Evolutionary conservation across 1,140 invertebrate genomes (phyloP).

Genomic region (Stegodyphus mimosarum): DNA sequence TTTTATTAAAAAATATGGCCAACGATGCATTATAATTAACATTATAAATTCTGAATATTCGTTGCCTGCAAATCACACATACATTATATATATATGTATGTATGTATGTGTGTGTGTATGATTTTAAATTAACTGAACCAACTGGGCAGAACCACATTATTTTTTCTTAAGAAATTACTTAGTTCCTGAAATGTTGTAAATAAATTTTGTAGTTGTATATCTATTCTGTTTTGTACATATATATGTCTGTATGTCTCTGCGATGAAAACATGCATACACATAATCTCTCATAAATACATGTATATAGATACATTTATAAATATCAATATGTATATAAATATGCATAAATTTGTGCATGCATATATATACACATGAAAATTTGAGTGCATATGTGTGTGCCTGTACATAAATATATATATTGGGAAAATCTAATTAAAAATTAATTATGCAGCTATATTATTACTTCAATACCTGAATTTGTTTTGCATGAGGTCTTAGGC

Average conservation of each 20-base stretch:
- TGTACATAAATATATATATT: too few species aligned
- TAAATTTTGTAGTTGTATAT: constrained; percentile 24
- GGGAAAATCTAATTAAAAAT: too few species aligned
- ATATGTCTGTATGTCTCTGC: constrained; percentile 2
- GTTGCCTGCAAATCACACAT: too few species aligned
- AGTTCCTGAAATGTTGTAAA: constrained; percentile 49
- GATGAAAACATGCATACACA: not conserved
- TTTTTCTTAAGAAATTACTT: constrained; percentile 35
- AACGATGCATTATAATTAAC: constrained; percentile 18
- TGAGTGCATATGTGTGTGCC: too few species aligned
- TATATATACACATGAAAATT: too few species aligned
- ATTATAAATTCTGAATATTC: constrained; percentile 9
- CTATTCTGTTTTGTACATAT: constrained; percentile 46
- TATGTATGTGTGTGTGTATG: too few species aligned
- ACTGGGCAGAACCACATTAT: constrained; percentile 35
- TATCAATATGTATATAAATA: too few species aligned
- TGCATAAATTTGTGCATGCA: too few species aligned
- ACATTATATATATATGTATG: too few species aligned
- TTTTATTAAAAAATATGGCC: constrained; percentile 11
- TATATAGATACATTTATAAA: not conserved
- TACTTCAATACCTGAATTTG: too few species aligned
- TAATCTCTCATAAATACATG: not conserved
- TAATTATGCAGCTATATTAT: too few species aligned
- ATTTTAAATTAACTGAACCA: not conserved
- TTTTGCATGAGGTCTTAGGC: too few species aligned